These are phyloP conservation scores for Lutjanus erythropterus DNA, from an alignment of 2,113 vertebrate species.

Conservation along the genomic window DNA sequence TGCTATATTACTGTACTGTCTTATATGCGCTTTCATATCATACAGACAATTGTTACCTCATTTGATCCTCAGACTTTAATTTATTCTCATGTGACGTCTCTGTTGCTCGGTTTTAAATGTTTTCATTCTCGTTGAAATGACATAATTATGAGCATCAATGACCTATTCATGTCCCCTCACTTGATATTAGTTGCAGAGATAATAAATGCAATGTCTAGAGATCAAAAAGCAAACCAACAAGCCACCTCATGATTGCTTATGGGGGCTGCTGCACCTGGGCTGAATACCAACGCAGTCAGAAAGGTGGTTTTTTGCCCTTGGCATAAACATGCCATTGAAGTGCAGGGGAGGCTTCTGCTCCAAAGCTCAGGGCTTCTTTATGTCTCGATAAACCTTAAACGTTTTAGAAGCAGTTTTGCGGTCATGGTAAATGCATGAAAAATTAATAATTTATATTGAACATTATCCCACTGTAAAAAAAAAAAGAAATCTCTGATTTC, in stretches of 20 bases:
- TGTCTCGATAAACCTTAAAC: conserved; percentile 49
- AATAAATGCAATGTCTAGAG: conserved; percentile 68
- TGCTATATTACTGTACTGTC: conserved; percentile 36
- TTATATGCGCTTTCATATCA: conserved; percentile 47
- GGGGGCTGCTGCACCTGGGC: conserved; percentile 48
- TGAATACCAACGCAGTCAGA: conserved; percentile 64
- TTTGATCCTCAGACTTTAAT: conserved; percentile 52
- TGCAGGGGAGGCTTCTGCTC: conserved; percentile 45
- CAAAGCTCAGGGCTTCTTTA: conserved; percentile 69
- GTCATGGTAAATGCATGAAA: conserved; percentile 45
- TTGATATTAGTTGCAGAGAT: conserved; percentile 58
- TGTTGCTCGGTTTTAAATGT: conserved; percentile 26
- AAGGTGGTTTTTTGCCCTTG: conserved; percentile 61
- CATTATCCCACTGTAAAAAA: conserved; percentile 22
- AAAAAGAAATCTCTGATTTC: background rate
- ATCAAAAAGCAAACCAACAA: conserved; percentile 65
- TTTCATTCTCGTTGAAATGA: conserved; percentile 40
- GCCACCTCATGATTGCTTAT: conserved; percentile 67
- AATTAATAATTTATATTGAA: conserved; percentile 41
- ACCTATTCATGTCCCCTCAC: conserved; percentile 50
- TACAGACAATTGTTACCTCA: conserved; percentile 64
- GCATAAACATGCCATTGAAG: conserved; percentile 62
- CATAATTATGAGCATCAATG: conserved; percentile 59
- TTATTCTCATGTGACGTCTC: conserved; percentile 36
- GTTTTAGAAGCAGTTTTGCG: conserved; percentile 41